Conservation (phyloP, 2,888 invertebrate species). For the Carabus problematicus region DNA sequence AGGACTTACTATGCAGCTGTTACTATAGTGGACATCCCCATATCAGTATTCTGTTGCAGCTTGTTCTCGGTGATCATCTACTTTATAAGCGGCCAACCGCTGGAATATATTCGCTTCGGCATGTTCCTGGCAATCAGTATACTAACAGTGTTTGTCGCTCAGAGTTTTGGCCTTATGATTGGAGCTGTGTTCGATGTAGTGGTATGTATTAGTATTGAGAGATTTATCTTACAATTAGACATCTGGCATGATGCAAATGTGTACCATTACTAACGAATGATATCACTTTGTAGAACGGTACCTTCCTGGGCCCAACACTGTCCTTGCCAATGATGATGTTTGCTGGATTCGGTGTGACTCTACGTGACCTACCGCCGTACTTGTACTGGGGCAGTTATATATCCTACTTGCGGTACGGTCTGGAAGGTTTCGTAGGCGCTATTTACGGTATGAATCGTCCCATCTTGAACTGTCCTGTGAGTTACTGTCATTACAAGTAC, state of each 20-base stretch:
- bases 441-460: slow-evolving; percentile 84
- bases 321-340: slow-evolving; percentile 97
- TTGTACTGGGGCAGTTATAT: slow-evolving; percentile 91
- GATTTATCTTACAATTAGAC: too few species aligned
- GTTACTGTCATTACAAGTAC: slow-evolving; percentile 85
- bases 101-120: slow-evolving; percentile 76
- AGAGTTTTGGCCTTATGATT: slow-evolving; percentile 90
- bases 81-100: slow-evolving; percentile 88
- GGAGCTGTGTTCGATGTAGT: slow-evolving; percentile 88
- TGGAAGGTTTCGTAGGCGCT: slow-evolving; percentile 85
- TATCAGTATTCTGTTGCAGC: slow-evolving; percentile 74
- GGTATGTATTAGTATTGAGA: slow-evolving; percentile 65
- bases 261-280: slow-evolving; percentile 9
- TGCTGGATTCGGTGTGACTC: slow-evolving; percentile 92
- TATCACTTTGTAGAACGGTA: slow-evolving; percentile 79
- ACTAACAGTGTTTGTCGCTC: slow-evolving; percentile 86
- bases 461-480: slow-evolving; percentile 76
- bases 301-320: slow-evolving; percentile 90
- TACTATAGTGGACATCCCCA: slow-evolving; percentile 78
- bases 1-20: slow-evolving; percentile 82
- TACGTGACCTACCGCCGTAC: slow-evolving; percentile 84
- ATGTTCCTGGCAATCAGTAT: slow-evolving; percentile 88
- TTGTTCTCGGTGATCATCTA: slow-evolving; percentile 81
- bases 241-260: background rate
- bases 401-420: slow-evolving; percentile 88